A percentile compares a stretch with the other conserved stretches of the same genome.
These are phyloP conservation scores for Lagopus muta DNA, from an alignment of 2,113 vertebrate genomes.

Conservation along the genomic window DNA sequence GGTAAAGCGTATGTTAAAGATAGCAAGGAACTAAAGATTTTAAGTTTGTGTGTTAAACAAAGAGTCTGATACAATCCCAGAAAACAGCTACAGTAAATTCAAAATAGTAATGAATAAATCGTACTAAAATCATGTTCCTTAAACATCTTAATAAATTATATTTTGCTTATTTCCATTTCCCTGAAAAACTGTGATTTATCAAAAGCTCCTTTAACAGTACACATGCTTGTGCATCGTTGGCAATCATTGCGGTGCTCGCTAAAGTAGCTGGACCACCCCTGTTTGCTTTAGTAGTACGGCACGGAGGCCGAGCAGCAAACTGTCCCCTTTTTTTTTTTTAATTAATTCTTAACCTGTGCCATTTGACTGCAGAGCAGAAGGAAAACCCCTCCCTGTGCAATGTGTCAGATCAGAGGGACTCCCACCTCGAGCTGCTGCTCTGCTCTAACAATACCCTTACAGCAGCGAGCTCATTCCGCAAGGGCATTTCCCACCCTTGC, in stretches of 20 bases:
- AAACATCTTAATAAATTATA: conserved; percentile 82
- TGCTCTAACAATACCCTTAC: neutral
- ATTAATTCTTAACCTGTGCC: neutral
- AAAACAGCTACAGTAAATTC: conserved; percentile 73
- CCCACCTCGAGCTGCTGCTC: neutral
- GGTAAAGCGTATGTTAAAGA: conserved; percentile 51
- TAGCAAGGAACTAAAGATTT: conserved; percentile 57
- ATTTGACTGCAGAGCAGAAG: neutral
- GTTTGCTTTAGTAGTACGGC: neutral
- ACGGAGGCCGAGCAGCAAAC: neutral
- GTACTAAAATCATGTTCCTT: conserved; percentile 44
- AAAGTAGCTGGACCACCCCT: neutral
- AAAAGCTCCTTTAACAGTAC: conserved; percentile 24
- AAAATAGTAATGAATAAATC: conserved; percentile 56
- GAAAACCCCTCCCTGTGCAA: neutral
- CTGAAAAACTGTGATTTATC: conserved; percentile 32
- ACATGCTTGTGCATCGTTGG: neutral
- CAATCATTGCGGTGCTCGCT: neutral
- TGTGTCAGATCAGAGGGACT: neutral
- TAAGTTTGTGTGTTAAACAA: conserved; percentile 27
- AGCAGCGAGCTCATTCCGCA: neutral
- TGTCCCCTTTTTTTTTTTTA: neutral
- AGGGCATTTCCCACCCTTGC: neutral
- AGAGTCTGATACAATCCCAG: conserved; percentile 74
- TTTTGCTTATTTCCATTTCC: conserved; percentile 86